These are phyloP conservation scores for Hemistola chrysoprasaria DNA, from an alignment of 2,888 invertebrate genomes.

Conservation along the genomic window DNA sequence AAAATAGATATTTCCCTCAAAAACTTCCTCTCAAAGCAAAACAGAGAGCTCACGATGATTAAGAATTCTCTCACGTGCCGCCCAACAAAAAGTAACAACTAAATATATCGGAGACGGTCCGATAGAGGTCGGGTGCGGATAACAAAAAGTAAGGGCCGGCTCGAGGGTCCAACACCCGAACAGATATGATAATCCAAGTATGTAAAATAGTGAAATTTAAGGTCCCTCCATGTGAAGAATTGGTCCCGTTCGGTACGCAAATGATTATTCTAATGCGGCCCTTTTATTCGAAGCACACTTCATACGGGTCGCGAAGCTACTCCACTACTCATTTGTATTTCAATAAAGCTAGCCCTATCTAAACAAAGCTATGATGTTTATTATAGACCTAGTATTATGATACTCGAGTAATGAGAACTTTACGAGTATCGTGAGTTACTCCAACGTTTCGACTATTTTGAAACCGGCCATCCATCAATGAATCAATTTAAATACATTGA, in stretches of 20 bases:
- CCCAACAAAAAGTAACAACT: slow-evolving; percentile 80
- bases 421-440: slow-evolving; percentile 54
- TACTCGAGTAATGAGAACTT: slow-evolving; percentile 32
- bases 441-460: slow-evolving; percentile 57
- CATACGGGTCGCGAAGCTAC: slow-evolving; percentile 59
- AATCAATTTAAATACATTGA: slow-evolving; percentile 74
- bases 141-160: slow-evolving; percentile 72
- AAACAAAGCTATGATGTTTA: slow-evolving; percentile 66
- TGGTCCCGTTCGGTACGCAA: slow-evolving; percentile 74
- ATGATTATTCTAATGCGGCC: slow-evolving; percentile 81
- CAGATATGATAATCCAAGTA: slow-evolving; percentile 81
- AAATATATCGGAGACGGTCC: slow-evolving; percentile 77
- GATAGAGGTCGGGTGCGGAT: slow-evolving; percentile 75
- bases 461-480: slow-evolving; percentile 60
- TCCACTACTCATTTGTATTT: slow-evolving; percentile 77
- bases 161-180: slow-evolving; percentile 61
- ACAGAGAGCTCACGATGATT: slow-evolving; percentile 56
- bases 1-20: slow-evolving; percentile 36
- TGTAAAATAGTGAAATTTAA: slow-evolving; percentile 83
- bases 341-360: slow-evolving; percentile 80
- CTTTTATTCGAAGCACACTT: slow-evolving; percentile 80
- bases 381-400: slow-evolving; percentile 2
- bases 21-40: slow-evolving; percentile 43
- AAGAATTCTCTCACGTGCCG: slow-evolving; percentile 75
- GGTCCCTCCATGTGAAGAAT: slow-evolving; percentile 81